These are phyloP conservation scores for Hypomesus transpacificus DNA, from an alignment of 2,113 vertebrate genomes.

Conservation along the genomic window DNA sequence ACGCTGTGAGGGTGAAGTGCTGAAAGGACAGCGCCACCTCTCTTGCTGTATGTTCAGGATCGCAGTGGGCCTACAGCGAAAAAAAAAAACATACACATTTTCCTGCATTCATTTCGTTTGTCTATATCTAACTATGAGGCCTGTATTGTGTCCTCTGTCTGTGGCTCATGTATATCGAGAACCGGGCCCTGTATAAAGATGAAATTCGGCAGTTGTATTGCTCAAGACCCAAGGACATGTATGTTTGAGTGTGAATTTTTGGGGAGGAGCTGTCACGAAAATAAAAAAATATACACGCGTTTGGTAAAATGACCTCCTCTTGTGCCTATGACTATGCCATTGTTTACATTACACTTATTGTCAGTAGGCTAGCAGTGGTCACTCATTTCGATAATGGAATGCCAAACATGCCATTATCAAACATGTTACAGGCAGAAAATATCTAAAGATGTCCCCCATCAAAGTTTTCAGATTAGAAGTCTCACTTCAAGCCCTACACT, in stretches of 20 bases:
- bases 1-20: neutral
- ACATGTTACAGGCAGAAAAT: neutral
- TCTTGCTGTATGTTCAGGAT: too few relatives aligned
- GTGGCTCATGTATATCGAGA: too few relatives aligned
- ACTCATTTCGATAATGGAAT: neutral
- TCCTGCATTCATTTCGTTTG: neutral
- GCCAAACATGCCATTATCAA: too few relatives aligned
- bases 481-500: too few relatives aligned
- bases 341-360: neutral
- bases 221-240: too few relatives aligned
- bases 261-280: too few relatives aligned
- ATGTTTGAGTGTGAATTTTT: too few relatives aligned
- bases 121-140: neutral
- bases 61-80: neutral
- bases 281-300: too few relatives aligned
- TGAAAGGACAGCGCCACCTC: conserved; percentile 27
- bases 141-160: too few relatives aligned
- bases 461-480: neutral
- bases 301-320: too few relatives aligned
- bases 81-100: neutral
- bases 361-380: neutral
- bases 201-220: too few relatives aligned
- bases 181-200: too few relatives aligned
- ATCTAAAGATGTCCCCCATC: neutral
- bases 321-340: neutral